Evolutionary conservation across 2,888 invertebrate genomes (phyloP), one percentile per base, ranked within the genome.

Genomic region (Spilosoma lubricipeda): DNA sequence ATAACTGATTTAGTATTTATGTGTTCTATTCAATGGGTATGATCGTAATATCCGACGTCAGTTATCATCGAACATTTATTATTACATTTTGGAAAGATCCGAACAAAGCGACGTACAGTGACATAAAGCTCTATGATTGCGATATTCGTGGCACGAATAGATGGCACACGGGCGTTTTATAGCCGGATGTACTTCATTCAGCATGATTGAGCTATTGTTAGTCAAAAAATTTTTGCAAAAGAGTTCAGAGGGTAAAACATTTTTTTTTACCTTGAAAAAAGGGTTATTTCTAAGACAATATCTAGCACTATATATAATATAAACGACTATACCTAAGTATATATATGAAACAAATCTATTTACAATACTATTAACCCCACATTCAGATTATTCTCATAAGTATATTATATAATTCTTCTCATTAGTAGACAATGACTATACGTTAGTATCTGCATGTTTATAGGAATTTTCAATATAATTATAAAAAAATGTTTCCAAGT

Each of bases 141-240:
- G 18, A 18, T 33, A 30, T 69, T 52, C 23, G 52, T 45, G 30
- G 63, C 27, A 33, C 33, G 45, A 64, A 64, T 70, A 69, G 63
- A 59, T 52, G n/a, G 27, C 39, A 45, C 8, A 59, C 45, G 48
- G 64, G 33, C 67, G 36, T 18, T 48, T 64, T 73, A 68, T 23
- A 36, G 20, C 45, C 59, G 59, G 63, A 59, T 27, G 63, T 30
- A 15, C 30, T 63, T 27, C 18, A 63, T 63, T 63, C 63, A 30
- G 30, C 63, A 63, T 63, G 63, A 63, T 63, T 63, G 63, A 63
- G 13, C 63, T 30, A 63, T 63, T 30, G 63, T 63, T 63, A 18
- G 63, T 63, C 15, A 63, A 30, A 15, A 13, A 30, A 8, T 59
- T 63, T 63, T 30, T 30, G 30, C 15, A 59, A 27, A 56, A 59